A percentile compares a stretch with the other conserved stretches of the same genome.
Conservation (phyloP, 2,888 invertebrate genomes). For the Endotricha flammealis region DNA sequence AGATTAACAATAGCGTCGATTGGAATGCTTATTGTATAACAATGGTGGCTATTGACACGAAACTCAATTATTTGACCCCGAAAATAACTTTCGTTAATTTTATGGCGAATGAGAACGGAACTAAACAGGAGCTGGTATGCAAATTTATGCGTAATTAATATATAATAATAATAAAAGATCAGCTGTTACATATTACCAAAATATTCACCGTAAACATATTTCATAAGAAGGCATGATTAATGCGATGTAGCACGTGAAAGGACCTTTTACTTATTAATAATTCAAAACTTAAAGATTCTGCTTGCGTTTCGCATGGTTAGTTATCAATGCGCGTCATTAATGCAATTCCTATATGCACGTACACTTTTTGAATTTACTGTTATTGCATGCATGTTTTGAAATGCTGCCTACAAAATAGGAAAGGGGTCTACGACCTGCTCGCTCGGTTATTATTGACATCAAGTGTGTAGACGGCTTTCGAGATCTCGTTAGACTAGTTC, state of each 20-base stretch:
- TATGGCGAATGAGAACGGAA: constrained; percentile 18
- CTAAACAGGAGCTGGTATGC: constrained; percentile 20
- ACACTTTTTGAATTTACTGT: constrained; percentile 34
- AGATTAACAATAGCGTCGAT: constrained; percentile 32
- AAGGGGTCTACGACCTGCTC: constrained; percentile 45
- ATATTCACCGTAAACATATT: not conserved
- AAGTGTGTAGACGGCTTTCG: constrained; percentile 44
- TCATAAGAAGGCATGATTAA: constrained; percentile 3
- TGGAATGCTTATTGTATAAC: constrained; percentile 38
- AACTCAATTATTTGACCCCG: constrained; percentile 22
- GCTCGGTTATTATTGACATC: constrained; percentile 33
- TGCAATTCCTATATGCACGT: constrained; percentile 25
- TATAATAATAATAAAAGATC: constrained; percentile 1
- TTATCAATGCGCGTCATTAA: constrained; percentile 28
- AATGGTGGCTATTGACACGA: constrained; percentile 18
- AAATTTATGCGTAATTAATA: constrained; percentile 24
- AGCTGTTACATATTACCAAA: not conserved
- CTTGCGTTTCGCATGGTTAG: constrained; percentile 29
- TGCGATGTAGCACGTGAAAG: constrained; percentile 28
- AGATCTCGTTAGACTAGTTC: constrained; percentile 42
- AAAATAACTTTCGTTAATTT: constrained; percentile 13
- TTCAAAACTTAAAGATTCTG: constrained; percentile 28
- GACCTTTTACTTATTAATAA: constrained; percentile 31
- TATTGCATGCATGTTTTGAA: constrained; percentile 35
- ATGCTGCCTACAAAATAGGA: constrained; percentile 34